Evolutionary conservation across 2,797 vertebrate species (phyloP).

Genomic region (Pteropus rufus): DNA sequence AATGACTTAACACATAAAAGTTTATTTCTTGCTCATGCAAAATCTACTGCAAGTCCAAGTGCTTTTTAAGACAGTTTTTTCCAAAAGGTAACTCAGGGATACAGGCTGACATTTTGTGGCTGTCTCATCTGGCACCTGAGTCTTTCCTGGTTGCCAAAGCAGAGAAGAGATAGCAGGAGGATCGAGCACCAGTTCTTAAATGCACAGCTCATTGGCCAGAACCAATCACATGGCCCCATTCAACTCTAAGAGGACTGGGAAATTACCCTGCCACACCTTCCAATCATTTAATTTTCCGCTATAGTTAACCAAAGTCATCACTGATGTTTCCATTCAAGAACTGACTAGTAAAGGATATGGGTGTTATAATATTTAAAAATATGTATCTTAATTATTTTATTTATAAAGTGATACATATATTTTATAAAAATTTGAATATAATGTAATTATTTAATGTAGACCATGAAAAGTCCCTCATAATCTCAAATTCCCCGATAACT

Average conservation of each 20-base stretch:
- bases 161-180: background rate
- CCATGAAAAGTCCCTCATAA: background rate
- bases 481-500: background rate
- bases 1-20: background rate
- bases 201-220: background rate
- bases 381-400: background rate
- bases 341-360: background rate
- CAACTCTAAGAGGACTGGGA: background rate
- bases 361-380: background rate
- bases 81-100: background rate
- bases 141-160: background rate
- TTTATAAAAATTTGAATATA: background rate
- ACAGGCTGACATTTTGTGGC: background rate
- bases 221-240: background rate
- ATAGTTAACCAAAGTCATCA: background rate
- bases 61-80: background rate
- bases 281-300: constrained; percentile 26
- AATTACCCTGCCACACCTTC: background rate
- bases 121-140: background rate
- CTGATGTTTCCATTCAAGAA: background rate
- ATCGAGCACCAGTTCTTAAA: background rate
- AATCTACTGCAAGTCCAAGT: background rate
- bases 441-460: constrained; percentile 13
- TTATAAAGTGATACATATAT: background rate
- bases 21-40: background rate